These are phyloP conservation scores for Galerucella calmariensis DNA, from an alignment of 2,888 invertebrate genomes.

Conservation along the genomic window DNA sequence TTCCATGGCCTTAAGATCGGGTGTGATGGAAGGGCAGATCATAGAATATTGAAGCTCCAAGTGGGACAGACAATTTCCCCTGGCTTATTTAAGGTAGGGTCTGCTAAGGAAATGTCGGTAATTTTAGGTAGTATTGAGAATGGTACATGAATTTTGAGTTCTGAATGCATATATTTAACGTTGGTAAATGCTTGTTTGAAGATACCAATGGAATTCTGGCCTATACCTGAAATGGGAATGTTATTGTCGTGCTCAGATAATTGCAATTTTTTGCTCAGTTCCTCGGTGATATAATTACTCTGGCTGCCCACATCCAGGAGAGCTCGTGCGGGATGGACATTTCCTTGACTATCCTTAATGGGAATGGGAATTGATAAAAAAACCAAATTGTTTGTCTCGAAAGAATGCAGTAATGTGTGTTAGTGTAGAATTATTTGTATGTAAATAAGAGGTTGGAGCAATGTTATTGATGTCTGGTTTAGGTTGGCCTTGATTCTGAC, in stretches of 20 bases:
- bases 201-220: neutral
- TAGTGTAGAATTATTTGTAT: neutral
- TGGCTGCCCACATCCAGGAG: neutral
- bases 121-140: neutral
- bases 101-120: neutral
- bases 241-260: neutral
- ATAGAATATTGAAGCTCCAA: neutral
- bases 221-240: neutral
- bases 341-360: neutral
- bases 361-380: neutral
- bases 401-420: neutral
- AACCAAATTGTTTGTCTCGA: neutral
- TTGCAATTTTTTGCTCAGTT: neutral
- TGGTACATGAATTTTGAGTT: neutral
- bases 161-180: neutral
- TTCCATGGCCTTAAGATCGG: constrained; percentile 3
- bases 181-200: neutral
- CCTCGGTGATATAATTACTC: neutral
- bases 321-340: neutral
- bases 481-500: neutral
- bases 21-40: neutral
- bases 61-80: constrained; percentile 6
- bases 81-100: neutral
- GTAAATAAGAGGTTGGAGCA: neutral
- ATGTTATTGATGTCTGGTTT: neutral